Conservation (phyloP, 2,113 vertebrate genomes). For the Chauna torquata region DNA sequence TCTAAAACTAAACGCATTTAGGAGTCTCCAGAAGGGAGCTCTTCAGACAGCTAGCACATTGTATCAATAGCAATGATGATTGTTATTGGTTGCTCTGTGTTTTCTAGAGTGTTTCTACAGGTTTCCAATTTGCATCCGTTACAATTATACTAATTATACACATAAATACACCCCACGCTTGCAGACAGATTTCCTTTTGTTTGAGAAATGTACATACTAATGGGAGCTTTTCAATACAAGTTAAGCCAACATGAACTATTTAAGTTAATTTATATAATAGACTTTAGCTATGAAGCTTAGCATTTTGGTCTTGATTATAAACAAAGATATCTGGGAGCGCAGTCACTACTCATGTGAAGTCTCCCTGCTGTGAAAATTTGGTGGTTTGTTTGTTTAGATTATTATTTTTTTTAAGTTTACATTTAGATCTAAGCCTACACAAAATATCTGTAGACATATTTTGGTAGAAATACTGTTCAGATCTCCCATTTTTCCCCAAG, state of each 20-base stretch:
- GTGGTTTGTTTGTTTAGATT: neutral
- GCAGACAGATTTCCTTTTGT: slow-evolving; percentile 24
- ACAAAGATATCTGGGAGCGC: neutral
- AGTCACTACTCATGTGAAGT: neutral
- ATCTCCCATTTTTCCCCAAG: neutral
- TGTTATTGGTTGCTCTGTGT: neutral
- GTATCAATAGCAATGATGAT: neutral
- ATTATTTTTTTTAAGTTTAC: neutral
- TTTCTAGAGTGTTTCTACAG: neutral
- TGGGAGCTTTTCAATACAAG: slow-evolving; percentile 23
- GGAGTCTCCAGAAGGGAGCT: neutral
- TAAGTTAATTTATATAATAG: slow-evolving; percentile 33
- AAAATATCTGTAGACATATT: neutral
- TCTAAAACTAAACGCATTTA: neutral
- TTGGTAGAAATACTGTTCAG: neutral
- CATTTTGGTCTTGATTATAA: slow-evolving; percentile 24
- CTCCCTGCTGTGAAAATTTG: neutral
- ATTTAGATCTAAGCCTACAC: neutral
- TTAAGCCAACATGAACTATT: slow-evolving; percentile 22
- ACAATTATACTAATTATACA: slow-evolving; percentile 36
- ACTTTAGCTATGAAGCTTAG: slow-evolving; percentile 5
- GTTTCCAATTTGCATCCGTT: slow-evolving; percentile 39
- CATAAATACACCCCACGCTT: neutral
- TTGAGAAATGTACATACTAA: slow-evolving; percentile 29
- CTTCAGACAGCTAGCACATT: neutral